These are phyloP conservation scores for Halichoeres trimaculatus DNA, from an alignment of 2,113 vertebrate genomes.

Conservation along the genomic window DNA sequence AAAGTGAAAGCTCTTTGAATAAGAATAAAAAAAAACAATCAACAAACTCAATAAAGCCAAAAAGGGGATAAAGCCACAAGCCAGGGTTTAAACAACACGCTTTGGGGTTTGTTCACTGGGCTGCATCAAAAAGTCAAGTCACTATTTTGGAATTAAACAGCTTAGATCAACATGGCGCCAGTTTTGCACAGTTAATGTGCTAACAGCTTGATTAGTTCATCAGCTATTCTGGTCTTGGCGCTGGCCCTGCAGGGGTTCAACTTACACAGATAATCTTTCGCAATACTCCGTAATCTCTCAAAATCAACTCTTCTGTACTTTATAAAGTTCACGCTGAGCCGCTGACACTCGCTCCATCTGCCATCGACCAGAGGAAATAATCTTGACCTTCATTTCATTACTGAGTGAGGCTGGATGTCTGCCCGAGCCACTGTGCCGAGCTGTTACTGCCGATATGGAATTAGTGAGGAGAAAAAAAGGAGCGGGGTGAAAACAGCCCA, in stretches of 20 bases:
- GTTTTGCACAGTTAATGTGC: slow-evolving; percentile 11
- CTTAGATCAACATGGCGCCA: slow-evolving; percentile 30
- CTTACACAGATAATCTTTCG: slow-evolving; percentile 28
- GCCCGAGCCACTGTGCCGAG: neutral
- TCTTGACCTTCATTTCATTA: slow-evolving; percentile 36
- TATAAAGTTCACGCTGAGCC: slow-evolving; percentile 19
- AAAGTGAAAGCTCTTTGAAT: too few species aligned
- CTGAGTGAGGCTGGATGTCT: slow-evolving; percentile 18
- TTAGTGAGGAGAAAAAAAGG: neutral
- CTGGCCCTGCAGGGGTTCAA: slow-evolving; percentile 5
- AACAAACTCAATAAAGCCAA: slow-evolving; percentile 17
- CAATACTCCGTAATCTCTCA: slow-evolving; percentile 31
- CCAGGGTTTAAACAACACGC: slow-evolving; percentile 37
- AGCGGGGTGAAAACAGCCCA: slow-evolving; percentile 29
- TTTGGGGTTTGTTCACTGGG: slow-evolving; percentile 19
- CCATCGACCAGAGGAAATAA: slow-evolving; percentile 36
- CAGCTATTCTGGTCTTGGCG: slow-evolving; percentile 1
- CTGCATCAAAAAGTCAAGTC: slow-evolving; percentile 10
- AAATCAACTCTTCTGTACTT: slow-evolving; percentile 8
- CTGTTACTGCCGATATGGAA: slow-evolving; percentile 3
- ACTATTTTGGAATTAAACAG: slow-evolving; percentile 29
- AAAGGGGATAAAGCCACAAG: slow-evolving; percentile 22
- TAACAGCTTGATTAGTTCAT: slow-evolving; percentile 33
- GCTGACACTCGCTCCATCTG: slow-evolving; percentile 20
- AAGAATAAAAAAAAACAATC: slow-evolving; percentile 27